Conservation (phyloP, 2,797 vertebrate species). For the Pogoniulus pusillus region DNA sequence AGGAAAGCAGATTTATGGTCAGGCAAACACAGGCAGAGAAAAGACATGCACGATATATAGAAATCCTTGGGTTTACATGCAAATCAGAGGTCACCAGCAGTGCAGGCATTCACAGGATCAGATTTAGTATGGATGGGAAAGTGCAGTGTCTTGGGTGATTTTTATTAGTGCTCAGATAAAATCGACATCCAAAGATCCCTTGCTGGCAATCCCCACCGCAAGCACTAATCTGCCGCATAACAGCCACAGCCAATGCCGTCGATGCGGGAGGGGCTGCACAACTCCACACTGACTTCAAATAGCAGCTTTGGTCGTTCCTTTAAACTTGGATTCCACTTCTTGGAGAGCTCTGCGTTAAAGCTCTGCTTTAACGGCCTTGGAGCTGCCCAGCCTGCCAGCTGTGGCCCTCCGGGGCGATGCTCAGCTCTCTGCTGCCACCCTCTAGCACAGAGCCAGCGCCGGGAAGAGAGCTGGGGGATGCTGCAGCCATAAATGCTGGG, state of each 20-base stretch:
- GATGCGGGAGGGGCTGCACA: neutral
- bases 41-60: neutral
- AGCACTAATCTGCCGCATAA: neutral
- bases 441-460: rapidly evolving
- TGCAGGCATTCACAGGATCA: neutral
- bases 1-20: slow-evolving; percentile 8
- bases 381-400: too few relatives aligned
- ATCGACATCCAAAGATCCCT: neutral
- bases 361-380: neutral
- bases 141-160: neutral
- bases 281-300: neutral
- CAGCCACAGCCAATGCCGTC: neutral
- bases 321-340: neutral
- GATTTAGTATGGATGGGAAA: neutral
- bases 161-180: neutral
- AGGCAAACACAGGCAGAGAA: neutral
- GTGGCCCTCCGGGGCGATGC: rapidly evolving
- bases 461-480: rapidly evolving
- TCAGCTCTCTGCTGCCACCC: neutral
- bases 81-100: neutral
- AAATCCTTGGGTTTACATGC: neutral
- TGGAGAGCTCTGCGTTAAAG: rapidly evolving
- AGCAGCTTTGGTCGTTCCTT: neutral
- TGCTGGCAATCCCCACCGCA: neutral
- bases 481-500: rapidly evolving